These are phyloP conservation scores for Hydrozoanthus gracilis DNA, from an alignment of 92 coral and sea anemone species.

Conservation along the genomic window DNA sequence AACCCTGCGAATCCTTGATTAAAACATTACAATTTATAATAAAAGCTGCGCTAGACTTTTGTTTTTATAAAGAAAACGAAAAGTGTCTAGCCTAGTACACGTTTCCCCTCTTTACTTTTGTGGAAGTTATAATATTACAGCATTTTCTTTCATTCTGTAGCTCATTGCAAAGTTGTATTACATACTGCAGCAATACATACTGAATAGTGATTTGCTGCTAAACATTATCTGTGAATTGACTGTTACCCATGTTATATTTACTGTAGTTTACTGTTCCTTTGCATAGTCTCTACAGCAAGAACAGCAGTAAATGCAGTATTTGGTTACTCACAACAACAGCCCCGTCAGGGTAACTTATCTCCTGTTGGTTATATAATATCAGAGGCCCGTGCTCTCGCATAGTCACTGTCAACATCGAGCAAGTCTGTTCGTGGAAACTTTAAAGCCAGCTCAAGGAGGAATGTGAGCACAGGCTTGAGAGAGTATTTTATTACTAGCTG, in stretches of 20 bases:
- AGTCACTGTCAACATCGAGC: too few species aligned
- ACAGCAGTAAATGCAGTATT: neutral
- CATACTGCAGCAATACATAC: neutral
- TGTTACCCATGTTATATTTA: neutral
- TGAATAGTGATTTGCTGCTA: neutral
- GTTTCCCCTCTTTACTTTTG: neutral
- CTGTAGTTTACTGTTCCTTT: neutral
- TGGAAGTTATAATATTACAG: neutral
- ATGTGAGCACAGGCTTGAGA: neutral
- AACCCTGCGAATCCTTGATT: slow-evolving; percentile 1
- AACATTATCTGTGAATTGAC: neutral
- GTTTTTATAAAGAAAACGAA: slow-evolving; percentile 12
- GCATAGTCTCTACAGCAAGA: neutral
- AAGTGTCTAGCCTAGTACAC: neutral
- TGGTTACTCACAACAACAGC: neutral
- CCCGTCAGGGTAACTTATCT: neutral
- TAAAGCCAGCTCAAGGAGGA: too few species aligned
- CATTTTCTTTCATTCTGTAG: neutral
- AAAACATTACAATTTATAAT: slow-evolving; percentile 21
- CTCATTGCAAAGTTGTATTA: neutral
- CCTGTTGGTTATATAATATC: neutral
- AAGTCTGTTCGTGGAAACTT: too few species aligned
- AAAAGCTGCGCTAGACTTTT: slow-evolving; percentile 11
- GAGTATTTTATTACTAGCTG: neutral
- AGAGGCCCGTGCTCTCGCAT: too few species aligned